Evolutionary conservation across 1,140 invertebrate species (phyloP).

Genomic region (Cheumatopsyche charites): DNA sequence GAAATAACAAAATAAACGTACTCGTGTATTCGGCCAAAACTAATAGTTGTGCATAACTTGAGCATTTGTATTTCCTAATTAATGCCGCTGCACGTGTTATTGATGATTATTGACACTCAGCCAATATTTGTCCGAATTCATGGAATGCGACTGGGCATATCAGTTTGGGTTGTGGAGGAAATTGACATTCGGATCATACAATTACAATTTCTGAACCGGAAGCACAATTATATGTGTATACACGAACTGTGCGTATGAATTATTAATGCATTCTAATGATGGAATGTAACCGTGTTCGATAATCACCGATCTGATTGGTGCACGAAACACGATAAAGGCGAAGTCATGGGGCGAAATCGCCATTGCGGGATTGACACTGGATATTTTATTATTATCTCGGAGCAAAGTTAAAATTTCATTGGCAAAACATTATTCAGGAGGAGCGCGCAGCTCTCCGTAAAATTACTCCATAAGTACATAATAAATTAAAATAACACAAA

Average conservation of each 20-base stretch:
- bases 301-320: neutral
- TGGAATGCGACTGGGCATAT: slow-evolving; percentile 24
- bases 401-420: slow-evolving; percentile 34
- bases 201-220: neutral
- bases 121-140: slow-evolving; percentile 27
- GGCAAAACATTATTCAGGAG: slow-evolving; percentile 27
- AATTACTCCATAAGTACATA: slow-evolving; percentile 43
- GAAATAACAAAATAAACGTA: neutral
- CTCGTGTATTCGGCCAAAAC: neutral
- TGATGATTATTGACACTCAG: slow-evolving; percentile 35
- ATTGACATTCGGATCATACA: slow-evolving; percentile 7
- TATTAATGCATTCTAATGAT: no score
- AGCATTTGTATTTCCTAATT: slow-evolving; percentile 34
- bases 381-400: slow-evolving; percentile 34
- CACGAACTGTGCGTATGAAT: no score
- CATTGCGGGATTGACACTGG: slow-evolving; percentile 25
- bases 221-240: neutral
- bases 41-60: neutral
- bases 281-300: neutral
- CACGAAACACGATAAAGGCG: neutral
- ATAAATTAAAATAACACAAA: slow-evolving; percentile 48
- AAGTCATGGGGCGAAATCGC: neutral
- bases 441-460: slow-evolving; percentile 31
- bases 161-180: neutral
- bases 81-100: slow-evolving; percentile 38